Evolutionary conservation across 2,888 invertebrate genomes (phyloP), one percentile per base, ranked within the genome.

Genomic region (Brenthis daphne): DNA sequence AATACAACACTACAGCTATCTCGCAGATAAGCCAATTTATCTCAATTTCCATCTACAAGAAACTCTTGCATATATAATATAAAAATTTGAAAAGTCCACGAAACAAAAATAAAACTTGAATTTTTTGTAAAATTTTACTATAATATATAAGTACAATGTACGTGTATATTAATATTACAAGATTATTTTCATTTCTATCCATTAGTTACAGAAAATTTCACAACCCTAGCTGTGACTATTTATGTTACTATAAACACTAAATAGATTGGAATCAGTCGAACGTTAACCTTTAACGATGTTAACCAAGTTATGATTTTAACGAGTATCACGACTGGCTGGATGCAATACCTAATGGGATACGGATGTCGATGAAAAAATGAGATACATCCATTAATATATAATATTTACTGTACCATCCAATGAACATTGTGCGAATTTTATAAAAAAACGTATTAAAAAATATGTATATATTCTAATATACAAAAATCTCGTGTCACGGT

Each of bases 281-380:
- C 56, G 57, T 60, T 70, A 68, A 72, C 72, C 65, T 72, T 70
- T 70, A 72, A 72, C 70, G 72, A 64, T 68, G 51, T 66, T 53
- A 60, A 53, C 58, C 69, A 55, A 65, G 55, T 65, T 68, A 56
- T 69, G 47, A 65, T 61, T 53, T 64, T 57, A 61, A 56, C 60
- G 61, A 63, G 57, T 57, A 57, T 68, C 68, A 64, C 60, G 70
- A 65, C 51, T 56, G 64, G 47, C 55, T 57, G 54, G 57, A 67
- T 50, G 54, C 16, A 37, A 24, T 11, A 24, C 48, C 56, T 24
- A 48, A 43, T 51, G 56, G 60, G 48, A 43, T 37, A 24, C 53
- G 8, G 63, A 54, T 63, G 53, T 20, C 53, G 53, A 63, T 63
- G 63, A 63, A 63, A 16, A 63, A 63, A 63, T 60, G 50, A 60